These are phyloP conservation scores for Daubentonia madagascariensis DNA, from an alignment of 2,113 vertebrate species.

Conservation along the genomic window DNA sequence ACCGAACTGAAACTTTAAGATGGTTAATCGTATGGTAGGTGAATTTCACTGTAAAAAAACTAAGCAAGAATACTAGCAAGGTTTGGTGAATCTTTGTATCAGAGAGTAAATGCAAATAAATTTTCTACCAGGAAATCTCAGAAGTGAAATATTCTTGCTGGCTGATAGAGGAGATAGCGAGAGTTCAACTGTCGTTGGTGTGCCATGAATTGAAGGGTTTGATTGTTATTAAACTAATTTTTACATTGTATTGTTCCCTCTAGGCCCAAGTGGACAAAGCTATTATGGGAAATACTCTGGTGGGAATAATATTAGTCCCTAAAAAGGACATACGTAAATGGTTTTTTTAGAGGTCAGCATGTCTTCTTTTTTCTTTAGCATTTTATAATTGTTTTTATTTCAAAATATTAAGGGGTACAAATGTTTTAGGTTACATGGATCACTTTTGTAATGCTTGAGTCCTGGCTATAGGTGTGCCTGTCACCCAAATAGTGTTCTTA, in stretches of 20 bases:
- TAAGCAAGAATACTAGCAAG: neutral
- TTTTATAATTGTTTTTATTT: too few relatives aligned
- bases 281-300: neutral
- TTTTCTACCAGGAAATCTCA: neutral
- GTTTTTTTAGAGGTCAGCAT: too few relatives aligned
- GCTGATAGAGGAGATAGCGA: neutral
- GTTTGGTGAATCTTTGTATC: neutral
- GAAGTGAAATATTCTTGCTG: neutral
- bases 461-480: too few relatives aligned
- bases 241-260: neutral
- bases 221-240: conserved; percentile 3
- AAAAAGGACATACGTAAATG: too few relatives aligned
- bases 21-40: neutral
- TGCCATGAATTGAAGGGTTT: neutral
- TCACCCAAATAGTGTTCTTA: too few relatives aligned
- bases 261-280: neutral
- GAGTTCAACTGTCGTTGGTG: neutral
- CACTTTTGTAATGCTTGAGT: too few relatives aligned
- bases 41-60: conserved; percentile 26
- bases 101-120: conserved; percentile 2
- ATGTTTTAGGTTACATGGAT: too few relatives aligned
- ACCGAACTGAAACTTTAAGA: neutral
- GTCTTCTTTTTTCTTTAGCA: too few relatives aligned
- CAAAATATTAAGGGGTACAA: too few relatives aligned
- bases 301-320: neutral